Evolutionary conservation across 2,113 vertebrate genomes (phyloP), one percentile per base, ranked within the genome.

Genomic region (Geothlypis trichas): DNA sequence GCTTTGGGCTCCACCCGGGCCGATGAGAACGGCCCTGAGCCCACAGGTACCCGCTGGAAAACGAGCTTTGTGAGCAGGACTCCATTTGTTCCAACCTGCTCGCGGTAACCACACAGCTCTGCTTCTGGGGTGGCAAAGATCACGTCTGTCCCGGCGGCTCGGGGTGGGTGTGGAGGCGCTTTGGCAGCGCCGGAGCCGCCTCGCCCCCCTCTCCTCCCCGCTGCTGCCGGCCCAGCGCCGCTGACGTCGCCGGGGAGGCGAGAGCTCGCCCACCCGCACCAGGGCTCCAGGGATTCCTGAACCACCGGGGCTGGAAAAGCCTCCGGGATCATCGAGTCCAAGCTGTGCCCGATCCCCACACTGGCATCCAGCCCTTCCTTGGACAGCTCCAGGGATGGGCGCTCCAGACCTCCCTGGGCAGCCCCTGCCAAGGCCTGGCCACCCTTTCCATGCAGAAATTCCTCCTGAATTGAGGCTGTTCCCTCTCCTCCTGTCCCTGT

Each of bases 61-160:
- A 37, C 2, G 61, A 46, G 74, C 2, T 49, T n/a, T 9, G 30
- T 1, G 15, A 79, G 24, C 87, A 59, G 91, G 37, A 77, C 87
- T 62, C 76, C 4, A 3, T 73, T 73, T 63, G 85, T 66, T 86
- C 23, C 55, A 57, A 47, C 82, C 79, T 41, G 68, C 84, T 44
- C 31, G 5, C 31, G 39, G 92, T 7, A 90, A 82, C 89, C 90
- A 2, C 92, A 41, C 90, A 31, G 54, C 75, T 97, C 66, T 92
- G 65, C 4, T 30, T 95, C 79, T 89, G 42, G 72, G 88, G 86
- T 84, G 95, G 93, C 90, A 89, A 68, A 85, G 95, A 81, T 61
- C 92, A 82, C 7, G 61, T n/a, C 84, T 71, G 1, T 71, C 90
- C 63, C 7, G 24, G 79, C 66, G 71, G 84, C 27, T 21, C 35